Evolutionary conservation across 1,140 invertebrate species (phyloP), one percentile per base, ranked within the genome.

Genomic region (Drosophila dunni): DNA sequence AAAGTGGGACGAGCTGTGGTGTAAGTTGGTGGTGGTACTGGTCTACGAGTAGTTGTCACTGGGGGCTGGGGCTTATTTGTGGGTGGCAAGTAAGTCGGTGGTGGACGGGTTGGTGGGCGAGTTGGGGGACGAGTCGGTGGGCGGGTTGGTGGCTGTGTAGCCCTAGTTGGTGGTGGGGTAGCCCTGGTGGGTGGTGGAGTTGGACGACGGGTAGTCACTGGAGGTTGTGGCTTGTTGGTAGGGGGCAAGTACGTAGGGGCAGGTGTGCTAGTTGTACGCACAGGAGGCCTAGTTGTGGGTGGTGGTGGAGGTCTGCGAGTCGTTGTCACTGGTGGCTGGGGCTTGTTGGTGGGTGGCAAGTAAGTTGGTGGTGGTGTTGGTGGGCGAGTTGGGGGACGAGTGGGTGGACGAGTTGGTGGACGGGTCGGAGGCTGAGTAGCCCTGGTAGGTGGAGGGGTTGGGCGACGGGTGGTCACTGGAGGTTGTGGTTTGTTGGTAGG

Each of bases 221-320:
- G 73, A 8, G 69, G 61, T n/a, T 67, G 68, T 44, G 74, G 74
- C 40, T 68, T 76, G 10, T 67, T 74, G 0, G 76, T 75, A 15
- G 78, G 78, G 10, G 82, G 82, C 76, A 79, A 50, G 36, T 85
- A 79, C 1, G 84, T 81, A 7, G 83, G 56, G 5, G 60, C 68
- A 7, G 78, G 67, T 8, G 64, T 75, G 7, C 67, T 78, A 40
- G 65, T n/a, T 5, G 68, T 40, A 9, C 48, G 70, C 10, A 56
- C 15, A 3, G 63, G 40, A 40, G 66, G 56, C 10, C 40, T 73
- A 46, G 78, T 51, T 15, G 68, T 67, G n/a, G 73, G 64, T 57
- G 58, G 66, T 62, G 61, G 51, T 33, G 66, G 60, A 7, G 79
- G 38, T 42, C 50, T 33, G 9, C 54, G 76, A 20, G 79, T 77